Conservation (phyloP, 2,888 invertebrate genomes). For the Tenthredo scrophulariae region DNA sequence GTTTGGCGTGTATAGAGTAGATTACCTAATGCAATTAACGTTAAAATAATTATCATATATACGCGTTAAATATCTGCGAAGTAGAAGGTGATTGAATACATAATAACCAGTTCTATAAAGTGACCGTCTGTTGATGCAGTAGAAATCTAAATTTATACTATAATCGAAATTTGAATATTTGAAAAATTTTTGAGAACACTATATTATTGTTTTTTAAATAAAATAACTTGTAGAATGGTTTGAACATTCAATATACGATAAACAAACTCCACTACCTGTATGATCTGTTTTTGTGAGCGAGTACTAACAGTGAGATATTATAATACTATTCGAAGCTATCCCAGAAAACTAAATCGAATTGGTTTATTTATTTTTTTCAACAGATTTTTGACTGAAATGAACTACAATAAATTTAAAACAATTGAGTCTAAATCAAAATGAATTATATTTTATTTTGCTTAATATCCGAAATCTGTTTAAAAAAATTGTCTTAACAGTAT, state of each 20-base stretch:
- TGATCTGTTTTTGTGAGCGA: background rate
- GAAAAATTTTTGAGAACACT: background rate
- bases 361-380: background rate
- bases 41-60: slow-evolving; percentile 39
- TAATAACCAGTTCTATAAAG: background rate
- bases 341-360: background rate
- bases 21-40: slow-evolving; percentile 35
- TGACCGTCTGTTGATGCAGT: slow-evolving; percentile 49
- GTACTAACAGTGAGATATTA: background rate
- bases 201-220: background rate
- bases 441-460: background rate
- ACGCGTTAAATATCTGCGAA: background rate
- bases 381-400: background rate
- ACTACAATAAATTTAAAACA: background rate
- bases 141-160: slow-evolving; percentile 6
- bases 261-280: background rate
- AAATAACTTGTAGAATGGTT: background rate
- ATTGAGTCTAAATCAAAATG: background rate
- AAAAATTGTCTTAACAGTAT: background rate
- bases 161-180: slow-evolving; percentile 34
- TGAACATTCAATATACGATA: background rate
- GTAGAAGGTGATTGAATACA: background rate
- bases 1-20: background rate
- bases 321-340: background rate
- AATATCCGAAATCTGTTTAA: background rate